A percentile compares a stretch with the other conserved stretches of the same genome.
phyloP scores from a whole-genome alignment of 2,797 vertebrate species.

The Danio albolineatus region DNA sequence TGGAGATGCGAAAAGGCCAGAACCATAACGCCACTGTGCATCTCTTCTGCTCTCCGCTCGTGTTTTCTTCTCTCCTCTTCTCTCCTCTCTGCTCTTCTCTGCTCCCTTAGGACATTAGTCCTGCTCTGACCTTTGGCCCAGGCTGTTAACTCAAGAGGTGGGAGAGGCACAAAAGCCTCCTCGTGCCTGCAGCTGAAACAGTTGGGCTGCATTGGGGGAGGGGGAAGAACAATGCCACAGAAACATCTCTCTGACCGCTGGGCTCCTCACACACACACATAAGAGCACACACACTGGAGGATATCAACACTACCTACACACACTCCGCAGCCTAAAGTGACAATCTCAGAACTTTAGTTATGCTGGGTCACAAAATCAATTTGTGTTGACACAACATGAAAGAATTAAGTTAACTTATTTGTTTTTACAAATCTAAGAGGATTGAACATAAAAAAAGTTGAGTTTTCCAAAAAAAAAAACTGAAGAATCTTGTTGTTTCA shows the following conservation, averaged over 20 bases:
- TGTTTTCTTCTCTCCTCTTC: constrained; percentile 9
- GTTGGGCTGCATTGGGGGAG: constrained; percentile 55
- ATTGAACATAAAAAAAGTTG: too few relatives aligned
- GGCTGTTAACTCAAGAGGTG: constrained; percentile 71
- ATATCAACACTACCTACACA: constrained; percentile 5
- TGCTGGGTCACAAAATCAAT: too few relatives aligned
- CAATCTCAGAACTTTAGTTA: too few relatives aligned
- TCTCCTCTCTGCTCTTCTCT: constrained; percentile 27
- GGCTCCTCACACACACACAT: constrained; percentile 26
- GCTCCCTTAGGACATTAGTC: constrained; percentile 62
- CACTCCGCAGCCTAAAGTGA: not conserved
- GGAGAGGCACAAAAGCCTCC: constrained; percentile 62
- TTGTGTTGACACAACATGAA: too few relatives aligned
- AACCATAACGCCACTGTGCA: not conserved
- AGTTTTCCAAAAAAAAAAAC: too few relatives aligned
- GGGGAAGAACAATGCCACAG: constrained; percentile 52
- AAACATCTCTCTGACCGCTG: constrained; percentile 39
- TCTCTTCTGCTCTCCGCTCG: constrained; percentile 4
- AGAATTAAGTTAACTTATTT: too few relatives aligned
- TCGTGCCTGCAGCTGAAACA: constrained; percentile 67
- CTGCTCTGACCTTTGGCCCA: constrained; percentile 64
- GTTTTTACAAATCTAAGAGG: too few relatives aligned
- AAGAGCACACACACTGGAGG: constrained; percentile 5
- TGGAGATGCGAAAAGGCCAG: constrained; percentile 24
- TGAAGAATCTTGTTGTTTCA: too few relatives aligned